These are phyloP conservation scores for Felis chaus DNA, from an alignment of 2,113 vertebrate genomes.

Conservation along the genomic window DNA sequence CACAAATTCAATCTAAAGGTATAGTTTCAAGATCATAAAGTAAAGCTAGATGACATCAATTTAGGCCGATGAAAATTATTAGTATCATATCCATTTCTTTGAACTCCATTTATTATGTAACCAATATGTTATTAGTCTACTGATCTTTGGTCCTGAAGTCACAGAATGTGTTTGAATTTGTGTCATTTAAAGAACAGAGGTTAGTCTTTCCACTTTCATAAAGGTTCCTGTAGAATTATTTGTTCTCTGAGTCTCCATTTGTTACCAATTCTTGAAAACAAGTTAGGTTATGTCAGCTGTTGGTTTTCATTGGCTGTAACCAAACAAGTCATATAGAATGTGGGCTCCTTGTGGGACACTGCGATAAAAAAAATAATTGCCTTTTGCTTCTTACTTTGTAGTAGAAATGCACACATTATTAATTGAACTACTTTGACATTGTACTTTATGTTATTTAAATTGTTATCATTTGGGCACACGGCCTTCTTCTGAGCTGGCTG, in stretches of 20 bases:
- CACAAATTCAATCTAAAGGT: neutral
- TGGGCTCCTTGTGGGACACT: neutral
- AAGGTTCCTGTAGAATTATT: neutral
- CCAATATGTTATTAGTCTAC: neutral
- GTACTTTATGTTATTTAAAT: slow-evolving; percentile 36
- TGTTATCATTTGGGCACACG: slow-evolving; percentile 26
- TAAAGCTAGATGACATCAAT: neutral
- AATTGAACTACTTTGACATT: slow-evolving; percentile 4
- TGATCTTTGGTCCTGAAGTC: neutral
- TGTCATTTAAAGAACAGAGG: neutral
- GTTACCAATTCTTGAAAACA: neutral
- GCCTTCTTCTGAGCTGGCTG: slow-evolving; percentile 17
- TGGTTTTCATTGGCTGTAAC: neutral
- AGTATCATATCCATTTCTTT: neutral
- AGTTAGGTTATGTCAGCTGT: neutral
- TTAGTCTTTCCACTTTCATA: neutral
- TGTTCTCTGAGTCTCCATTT: neutral
- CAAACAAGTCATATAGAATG: neutral
- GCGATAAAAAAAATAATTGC: neutral
- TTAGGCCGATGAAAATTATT: neutral
- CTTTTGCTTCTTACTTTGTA: neutral
- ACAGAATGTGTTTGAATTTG: neutral
- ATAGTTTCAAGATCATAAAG: neutral
- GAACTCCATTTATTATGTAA: neutral
- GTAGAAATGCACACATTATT: slow-evolving; percentile 44